Evolutionary conservation across 2,888 invertebrate genomes (phyloP).

Genomic region (Epirrita christyi): DNA sequence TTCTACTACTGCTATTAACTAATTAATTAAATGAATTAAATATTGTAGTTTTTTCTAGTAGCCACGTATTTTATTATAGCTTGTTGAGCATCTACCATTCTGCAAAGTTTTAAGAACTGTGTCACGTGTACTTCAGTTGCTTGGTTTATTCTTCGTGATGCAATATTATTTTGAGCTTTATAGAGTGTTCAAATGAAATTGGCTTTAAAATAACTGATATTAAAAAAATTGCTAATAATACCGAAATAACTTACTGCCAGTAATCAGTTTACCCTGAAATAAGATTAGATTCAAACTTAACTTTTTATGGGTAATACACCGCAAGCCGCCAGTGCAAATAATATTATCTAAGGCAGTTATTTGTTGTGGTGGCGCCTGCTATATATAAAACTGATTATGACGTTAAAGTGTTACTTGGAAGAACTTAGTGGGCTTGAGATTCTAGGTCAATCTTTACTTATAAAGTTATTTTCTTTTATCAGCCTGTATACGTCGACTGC

Average conservation of each 20-base stretch:
- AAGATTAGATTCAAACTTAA: conserved; percentile 5
- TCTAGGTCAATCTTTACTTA: background rate
- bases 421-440: conserved; percentile 1
- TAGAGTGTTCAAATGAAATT: no score
- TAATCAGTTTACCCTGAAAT: conserved; percentile 1
- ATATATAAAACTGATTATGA: conserved; percentile 23
- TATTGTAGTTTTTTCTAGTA: no score
- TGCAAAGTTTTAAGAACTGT: no score
- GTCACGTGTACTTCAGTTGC: no score
- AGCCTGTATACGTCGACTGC: no score
- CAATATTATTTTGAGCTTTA: background rate
- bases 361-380: conserved; percentile 42
- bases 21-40: no score
- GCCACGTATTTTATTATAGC: no score
- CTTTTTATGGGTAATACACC: conserved; percentile 22
- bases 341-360: conserved; percentile 41
- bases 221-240: background rate
- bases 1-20: no score
- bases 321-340: conserved; percentile 44
- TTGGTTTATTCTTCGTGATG: no score
- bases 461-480: no score
- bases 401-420: conserved; percentile 29
- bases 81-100: no score
- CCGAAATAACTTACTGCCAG: background rate
- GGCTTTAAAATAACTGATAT: no score